phyloP scores from a whole-genome alignment of 2,797 vertebrate species.

The Enteromius treurensis region DNA sequence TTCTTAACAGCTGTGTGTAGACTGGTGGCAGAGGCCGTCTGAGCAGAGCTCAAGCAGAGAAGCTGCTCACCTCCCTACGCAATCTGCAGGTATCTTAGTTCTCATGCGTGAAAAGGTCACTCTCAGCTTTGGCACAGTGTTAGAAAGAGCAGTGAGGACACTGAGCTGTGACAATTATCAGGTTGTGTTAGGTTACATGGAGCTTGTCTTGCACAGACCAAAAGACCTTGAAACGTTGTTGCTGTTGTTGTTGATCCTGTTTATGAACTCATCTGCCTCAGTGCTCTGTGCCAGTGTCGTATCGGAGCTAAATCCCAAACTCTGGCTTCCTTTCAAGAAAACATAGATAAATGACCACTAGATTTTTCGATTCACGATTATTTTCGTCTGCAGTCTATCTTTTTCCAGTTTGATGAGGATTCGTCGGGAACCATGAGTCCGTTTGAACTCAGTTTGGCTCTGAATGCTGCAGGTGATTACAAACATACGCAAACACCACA shows the following conservation, averaged over 20 bases:
- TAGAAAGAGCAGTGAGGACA: conserved; percentile 16
- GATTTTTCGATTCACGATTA: not conserved
- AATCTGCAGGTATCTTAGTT: conserved; percentile 71
- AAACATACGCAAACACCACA: conserved; percentile 27
- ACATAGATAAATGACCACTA: conserved; percentile 17
- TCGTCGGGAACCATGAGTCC: conserved; percentile 80
- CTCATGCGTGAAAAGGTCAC: conserved; percentile 16
- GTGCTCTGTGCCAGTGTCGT: not conserved
- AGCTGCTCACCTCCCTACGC: conserved; percentile 70
- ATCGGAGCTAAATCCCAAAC: not conserved
- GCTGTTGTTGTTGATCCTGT: conserved; percentile 17
- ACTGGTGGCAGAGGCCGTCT: conserved; percentile 72
- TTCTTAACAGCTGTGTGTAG: conserved; percentile 69
- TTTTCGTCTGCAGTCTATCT: conserved; percentile 69
- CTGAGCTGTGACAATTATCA: conserved; percentile 41
- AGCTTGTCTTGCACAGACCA: conserved; percentile 33
- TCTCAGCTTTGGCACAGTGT: conserved; percentile 23
- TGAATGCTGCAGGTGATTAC: conserved; percentile 73
- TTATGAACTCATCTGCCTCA: conserved; percentile 7
- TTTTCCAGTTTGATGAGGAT: conserved; percentile 76
- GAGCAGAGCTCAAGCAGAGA: conserved; percentile 71
- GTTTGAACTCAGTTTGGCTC: conserved; percentile 75
- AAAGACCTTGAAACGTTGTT: conserved; percentile 45
- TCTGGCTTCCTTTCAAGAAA: not conserved
- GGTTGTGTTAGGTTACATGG: conserved; percentile 17